Evolutionary conservation across 2,797 vertebrate species (phyloP).

Genomic region (Oreochromis mossambicus): DNA sequence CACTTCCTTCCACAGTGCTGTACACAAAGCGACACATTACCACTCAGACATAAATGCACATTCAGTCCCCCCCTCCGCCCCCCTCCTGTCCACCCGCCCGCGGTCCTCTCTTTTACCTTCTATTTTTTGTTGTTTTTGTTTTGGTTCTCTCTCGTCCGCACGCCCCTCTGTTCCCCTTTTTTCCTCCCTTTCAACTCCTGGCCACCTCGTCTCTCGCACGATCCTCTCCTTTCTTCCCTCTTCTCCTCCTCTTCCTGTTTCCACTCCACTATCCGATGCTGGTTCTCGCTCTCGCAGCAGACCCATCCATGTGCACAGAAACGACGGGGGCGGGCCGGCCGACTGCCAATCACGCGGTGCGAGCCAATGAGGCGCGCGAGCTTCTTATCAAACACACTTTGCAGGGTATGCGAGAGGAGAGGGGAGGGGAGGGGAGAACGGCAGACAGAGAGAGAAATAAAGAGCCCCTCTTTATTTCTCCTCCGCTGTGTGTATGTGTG

Average conservation of each 20-base stretch:
- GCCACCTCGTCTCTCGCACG: slow-evolving; percentile 58
- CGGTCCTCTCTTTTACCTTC: slow-evolving; percentile 45
- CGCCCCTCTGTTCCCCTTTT: slow-evolving; percentile 60
- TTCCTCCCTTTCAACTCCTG: slow-evolving; percentile 66
- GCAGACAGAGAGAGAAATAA: slow-evolving; percentile 53
- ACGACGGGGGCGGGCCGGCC: slow-evolving; percentile 21
- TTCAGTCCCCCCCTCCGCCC: neutral
- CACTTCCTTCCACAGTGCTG: neutral
- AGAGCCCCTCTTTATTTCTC: slow-evolving; percentile 50
- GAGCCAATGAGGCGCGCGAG: slow-evolving; percentile 50
- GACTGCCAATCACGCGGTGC: slow-evolving; percentile 36
- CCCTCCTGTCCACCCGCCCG: neutral
- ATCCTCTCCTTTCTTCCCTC: slow-evolving; percentile 66
- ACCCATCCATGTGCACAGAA: slow-evolving; percentile 66
- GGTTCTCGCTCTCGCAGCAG: slow-evolving; percentile 56
- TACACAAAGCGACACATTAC: slow-evolving; percentile 32
- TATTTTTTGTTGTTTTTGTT: slow-evolving; percentile 19
- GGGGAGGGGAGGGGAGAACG: slow-evolving; percentile 52
- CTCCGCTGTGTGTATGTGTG: slow-evolving; percentile 43
- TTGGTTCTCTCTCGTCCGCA: slow-evolving; percentile 46
- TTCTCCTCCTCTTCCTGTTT: slow-evolving; percentile 74
- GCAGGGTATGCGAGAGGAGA: slow-evolving; percentile 29
- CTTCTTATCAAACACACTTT: slow-evolving; percentile 34
- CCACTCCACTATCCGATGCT: slow-evolving; percentile 71
- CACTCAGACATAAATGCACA: slow-evolving; percentile 20